These are phyloP conservation scores for Cygnus atratus DNA, from an alignment of 2,113 vertebrate species.

Conservation along the genomic window DNA sequence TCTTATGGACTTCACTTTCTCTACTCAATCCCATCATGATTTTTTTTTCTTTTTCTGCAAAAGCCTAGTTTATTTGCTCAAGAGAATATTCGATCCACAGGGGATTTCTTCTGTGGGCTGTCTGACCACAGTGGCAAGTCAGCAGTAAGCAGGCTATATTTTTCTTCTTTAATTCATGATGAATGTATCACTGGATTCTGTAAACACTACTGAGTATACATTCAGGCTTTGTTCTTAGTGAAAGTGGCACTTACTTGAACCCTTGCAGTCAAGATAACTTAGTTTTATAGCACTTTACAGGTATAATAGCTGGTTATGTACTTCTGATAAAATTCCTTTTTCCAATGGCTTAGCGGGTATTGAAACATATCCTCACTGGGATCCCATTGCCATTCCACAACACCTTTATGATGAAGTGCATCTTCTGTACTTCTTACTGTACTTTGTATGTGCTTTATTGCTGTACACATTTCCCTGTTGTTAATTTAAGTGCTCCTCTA, in stretches of 20 bases:
- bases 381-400: conserved; percentile 59
- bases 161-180: conserved; percentile 46
- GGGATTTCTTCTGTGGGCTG: conserved; percentile 27
- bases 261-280: conserved; percentile 70
- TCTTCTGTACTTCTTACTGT: conserved; percentile 19
- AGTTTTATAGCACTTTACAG: conserved; percentile 77
- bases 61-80: conserved; percentile 5
- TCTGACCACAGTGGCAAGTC: conserved; percentile 14
- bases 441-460: conserved; percentile 73
- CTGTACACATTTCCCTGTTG: conserved; percentile 82
- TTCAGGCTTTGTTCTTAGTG: conserved; percentile 77
- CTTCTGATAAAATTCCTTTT: conserved; percentile 41
- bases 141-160: conserved; percentile 31
- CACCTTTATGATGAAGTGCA: conserved; percentile 59
- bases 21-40: background rate
- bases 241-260: conserved; percentile 82
- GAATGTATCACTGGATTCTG: conserved; percentile 73
- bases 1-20: conserved; percentile 13
- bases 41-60: background rate
- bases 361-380: conserved; percentile 41
- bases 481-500: conserved; percentile 88
- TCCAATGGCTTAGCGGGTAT: conserved; percentile 26
- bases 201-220: conserved; percentile 82
- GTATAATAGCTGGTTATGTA: conserved; percentile 73
- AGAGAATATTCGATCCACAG: background rate